These are phyloP conservation scores for Sitta carolinensis DNA, from an alignment of 2,797 vertebrate species.

Conservation along the genomic window DNA sequence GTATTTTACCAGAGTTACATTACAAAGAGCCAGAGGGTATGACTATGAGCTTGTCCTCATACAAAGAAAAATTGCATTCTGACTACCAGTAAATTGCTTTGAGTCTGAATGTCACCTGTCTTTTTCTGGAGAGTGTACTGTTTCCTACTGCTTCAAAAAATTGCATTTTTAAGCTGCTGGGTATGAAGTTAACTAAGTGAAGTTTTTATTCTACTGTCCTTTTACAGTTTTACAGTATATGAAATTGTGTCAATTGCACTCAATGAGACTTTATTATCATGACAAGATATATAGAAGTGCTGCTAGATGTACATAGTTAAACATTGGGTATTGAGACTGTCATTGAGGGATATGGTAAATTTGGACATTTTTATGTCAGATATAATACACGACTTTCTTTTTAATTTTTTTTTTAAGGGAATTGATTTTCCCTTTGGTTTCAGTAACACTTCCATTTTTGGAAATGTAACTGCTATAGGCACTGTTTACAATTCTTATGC, in stretches of 20 bases:
- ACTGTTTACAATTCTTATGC: not conserved
- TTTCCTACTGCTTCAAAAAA: not conserved
- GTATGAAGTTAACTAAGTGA: not conserved
- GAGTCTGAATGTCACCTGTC: not conserved
- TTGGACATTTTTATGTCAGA: not conserved
- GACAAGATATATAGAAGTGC: not conserved
- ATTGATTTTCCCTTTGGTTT: not conserved
- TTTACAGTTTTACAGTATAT: not conserved
- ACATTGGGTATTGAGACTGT: not conserved
- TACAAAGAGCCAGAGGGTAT: not conserved
- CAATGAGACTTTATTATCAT: not conserved
- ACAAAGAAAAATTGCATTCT: not conserved
- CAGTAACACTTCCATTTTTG: not conserved
- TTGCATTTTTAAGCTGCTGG: not conserved
- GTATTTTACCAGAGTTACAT: not conserved
- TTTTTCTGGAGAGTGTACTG: not conserved
- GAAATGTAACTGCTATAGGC: not conserved
- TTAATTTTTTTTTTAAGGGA: not conserved
- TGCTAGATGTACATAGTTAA: not conserved
- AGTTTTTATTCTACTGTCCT: not conserved
- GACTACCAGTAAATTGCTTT: not conserved
- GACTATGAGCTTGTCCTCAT: not conserved
- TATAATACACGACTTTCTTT: accelerated
- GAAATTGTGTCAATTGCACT: not conserved
- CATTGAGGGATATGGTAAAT: not conserved